Base-by-base conservation (phyloP, 2,113 vertebrate species). In the Chauna torquata region DNA sequence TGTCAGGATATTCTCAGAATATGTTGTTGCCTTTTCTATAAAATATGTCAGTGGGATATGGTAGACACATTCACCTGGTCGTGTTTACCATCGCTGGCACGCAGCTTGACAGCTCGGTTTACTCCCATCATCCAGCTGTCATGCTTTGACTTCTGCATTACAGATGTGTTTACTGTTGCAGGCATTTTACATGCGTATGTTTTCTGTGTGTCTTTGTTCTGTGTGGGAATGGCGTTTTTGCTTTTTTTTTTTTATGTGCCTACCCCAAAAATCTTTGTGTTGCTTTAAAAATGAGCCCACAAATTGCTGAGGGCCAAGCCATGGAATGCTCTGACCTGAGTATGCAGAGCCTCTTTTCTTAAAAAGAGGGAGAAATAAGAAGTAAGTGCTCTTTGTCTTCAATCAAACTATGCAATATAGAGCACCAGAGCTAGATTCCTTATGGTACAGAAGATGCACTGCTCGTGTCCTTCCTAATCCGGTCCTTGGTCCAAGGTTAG, bases 401-500 rank as follows among this genome's bases (percentile, higher is more conserved):
- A 86, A 66, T 68, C 82, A 79, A 87, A 76, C 95, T 97, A 92
- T 95, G 94, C 97, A 96, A 96, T 82, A 18, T 13, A 49, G 49
- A 23, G 6, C 80, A 79, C 30, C 74, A 85, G 84, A 65, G 92
- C 86, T 68, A 83, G 78, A 72, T 87, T 94, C 89, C 88, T 84
- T 57, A 70, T 64, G 74, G 36, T 66, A 78, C 68, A 70, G 85
- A 90, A 92, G 79, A 50, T 1, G 0, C 22, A 16, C 4, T 1
- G 42, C 93, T 96, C 90, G 66, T 82, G 95, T 92, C 94, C 91
- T 97, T 96, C 89, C 82, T 88, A 62, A 87, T 42, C 78, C 86
- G 92, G 91, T 91, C 95, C 96, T 97, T 95, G 92, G 66, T 34
- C 78, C 96, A 90, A 95, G 95, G 89, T 85, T 83, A 90, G 92